A percentile compares a stretch with the other conserved stretches of the same genome.
phyloP scores from a whole-genome alignment of 2,113 vertebrate species.

The Eidolon helvum region DNA sequence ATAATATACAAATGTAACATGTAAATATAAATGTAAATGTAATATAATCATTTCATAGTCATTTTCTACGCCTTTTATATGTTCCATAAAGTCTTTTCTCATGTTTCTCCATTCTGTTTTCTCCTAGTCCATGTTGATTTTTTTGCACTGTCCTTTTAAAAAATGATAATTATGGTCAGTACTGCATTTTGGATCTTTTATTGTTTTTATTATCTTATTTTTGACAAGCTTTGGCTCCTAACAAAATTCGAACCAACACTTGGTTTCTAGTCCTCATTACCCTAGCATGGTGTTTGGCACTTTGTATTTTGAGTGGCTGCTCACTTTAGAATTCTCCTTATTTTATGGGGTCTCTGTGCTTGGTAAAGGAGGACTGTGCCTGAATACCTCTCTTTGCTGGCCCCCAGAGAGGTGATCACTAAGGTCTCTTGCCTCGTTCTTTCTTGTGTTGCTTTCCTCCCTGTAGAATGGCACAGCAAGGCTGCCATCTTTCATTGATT shows the following conservation, averaged over 20 bases:
- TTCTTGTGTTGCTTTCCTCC: neutral
- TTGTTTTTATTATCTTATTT: neutral
- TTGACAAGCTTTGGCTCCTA: neutral
- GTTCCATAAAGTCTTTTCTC: conserved; percentile 12
- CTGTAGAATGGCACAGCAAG: neutral
- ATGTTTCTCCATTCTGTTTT: neutral
- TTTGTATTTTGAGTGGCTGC: neutral
- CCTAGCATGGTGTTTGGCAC: neutral
- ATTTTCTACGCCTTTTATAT: neutral
- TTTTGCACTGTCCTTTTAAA: neutral
- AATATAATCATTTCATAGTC: neutral
- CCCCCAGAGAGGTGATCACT: neutral
- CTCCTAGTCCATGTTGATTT: neutral
- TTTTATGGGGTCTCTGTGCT: neutral
- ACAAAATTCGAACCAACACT: neutral
- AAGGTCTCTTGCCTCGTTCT: neutral
- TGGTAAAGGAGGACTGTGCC: neutral
- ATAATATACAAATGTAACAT: neutral
- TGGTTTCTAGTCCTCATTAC: neutral
- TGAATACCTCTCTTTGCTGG: neutral
- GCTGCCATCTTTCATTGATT: neutral
- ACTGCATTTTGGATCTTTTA: neutral
- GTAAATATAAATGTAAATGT: neutral
- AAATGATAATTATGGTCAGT: neutral
- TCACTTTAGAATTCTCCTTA: neutral